These are phyloP conservation scores for Cheilosia variabilis DNA, from an alignment of 2,888 invertebrate genomes.

Conservation along the genomic window DNA sequence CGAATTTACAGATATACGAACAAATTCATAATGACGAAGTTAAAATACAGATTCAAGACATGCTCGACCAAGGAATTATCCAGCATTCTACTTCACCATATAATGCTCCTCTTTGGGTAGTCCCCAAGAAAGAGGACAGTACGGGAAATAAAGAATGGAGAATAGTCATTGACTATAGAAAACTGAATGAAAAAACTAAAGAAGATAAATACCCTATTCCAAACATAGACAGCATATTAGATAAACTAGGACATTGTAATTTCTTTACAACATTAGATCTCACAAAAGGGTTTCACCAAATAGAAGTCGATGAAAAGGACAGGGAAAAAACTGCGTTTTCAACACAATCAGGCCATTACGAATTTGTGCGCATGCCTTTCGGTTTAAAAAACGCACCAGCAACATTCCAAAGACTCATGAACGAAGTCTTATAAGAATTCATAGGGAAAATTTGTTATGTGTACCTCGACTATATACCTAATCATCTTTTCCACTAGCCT, in stretches of 20 bases:
- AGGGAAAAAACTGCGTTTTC: slow-evolving; percentile 68
- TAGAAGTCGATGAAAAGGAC: slow-evolving; percentile 30
- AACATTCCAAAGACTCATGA: slow-evolving; percentile 79
- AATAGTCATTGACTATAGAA: slow-evolving; percentile 43
- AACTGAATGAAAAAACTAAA: slow-evolving; percentile 10
- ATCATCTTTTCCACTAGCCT: no score
- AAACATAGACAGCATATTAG: slow-evolving; percentile 31
- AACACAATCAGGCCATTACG: slow-evolving; percentile 50
- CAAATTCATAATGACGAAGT: slow-evolving; percentile 18
- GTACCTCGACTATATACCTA: no score
- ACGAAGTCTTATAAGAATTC: slow-evolving; percentile 78
- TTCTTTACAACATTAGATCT: slow-evolving; percentile 19
- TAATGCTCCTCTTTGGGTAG: slow-evolving; percentile 22
- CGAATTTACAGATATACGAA: slow-evolving; percentile 5
- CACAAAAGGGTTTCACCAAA: slow-evolving; percentile 57
- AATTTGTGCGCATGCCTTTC: slow-evolving; percentile 79
- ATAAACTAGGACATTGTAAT: slow-evolving; percentile 12
- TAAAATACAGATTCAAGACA: slow-evolving; percentile 1
- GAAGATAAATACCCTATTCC: slow-evolving; percentile 26
- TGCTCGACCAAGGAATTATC: slow-evolving; percentile 21
- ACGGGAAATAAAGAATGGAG: slow-evolving; percentile 12
- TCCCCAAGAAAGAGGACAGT: slow-evolving; percentile 21
- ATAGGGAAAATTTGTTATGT: no score
- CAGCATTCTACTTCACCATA: slow-evolving; percentile 14
- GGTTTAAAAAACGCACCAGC: slow-evolving; percentile 82